Conservation (phyloP, 1,140 invertebrate species). For the Drosophila hydei region DNA sequence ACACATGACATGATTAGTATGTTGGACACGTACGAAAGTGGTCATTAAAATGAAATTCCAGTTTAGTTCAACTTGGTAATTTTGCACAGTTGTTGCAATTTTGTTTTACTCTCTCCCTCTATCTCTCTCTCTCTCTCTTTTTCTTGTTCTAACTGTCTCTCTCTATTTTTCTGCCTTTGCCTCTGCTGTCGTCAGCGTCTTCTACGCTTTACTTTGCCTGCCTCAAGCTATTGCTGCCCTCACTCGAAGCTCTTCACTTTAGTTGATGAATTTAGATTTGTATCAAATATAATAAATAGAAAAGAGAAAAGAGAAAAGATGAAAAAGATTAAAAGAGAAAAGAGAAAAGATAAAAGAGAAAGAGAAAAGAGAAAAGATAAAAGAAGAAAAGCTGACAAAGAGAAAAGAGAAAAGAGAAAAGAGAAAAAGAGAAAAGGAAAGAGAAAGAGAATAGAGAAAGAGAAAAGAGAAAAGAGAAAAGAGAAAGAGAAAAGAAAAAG, state of each 20-base stretch:
- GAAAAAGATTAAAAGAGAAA: too few relatives aligned
- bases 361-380: too few relatives aligned
- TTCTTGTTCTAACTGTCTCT: slow-evolving; percentile 10
- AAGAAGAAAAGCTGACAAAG: too few relatives aligned
- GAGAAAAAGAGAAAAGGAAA: too few relatives aligned
- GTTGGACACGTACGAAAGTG: slow-evolving; percentile 83
- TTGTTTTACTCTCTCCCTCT: slow-evolving; percentile 35
- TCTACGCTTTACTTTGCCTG: slow-evolving; percentile 27
- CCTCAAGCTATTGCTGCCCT: slow-evolving; percentile 7
- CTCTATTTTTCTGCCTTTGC: slow-evolving; percentile 18
- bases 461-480: too few relatives aligned
- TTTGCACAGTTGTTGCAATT: slow-evolving; percentile 82
- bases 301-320: too few relatives aligned
- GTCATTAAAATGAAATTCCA: slow-evolving; percentile 83
- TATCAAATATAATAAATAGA: too few relatives aligned
- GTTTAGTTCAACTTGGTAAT: slow-evolving; percentile 81
- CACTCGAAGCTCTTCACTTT: neutral
- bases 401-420: too few relatives aligned
- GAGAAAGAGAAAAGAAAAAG: too few relatives aligned
- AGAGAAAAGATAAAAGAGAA: too few relatives aligned
- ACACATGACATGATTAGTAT: slow-evolving; percentile 81
- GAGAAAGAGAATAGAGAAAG: too few relatives aligned
- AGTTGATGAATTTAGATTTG: too few relatives aligned
- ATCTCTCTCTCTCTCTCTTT: neutral
- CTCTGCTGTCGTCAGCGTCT: slow-evolving; percentile 20